Evolutionary conservation across 2,888 invertebrate species (phyloP).

Genomic region (Dioctria rufipes): DNA sequence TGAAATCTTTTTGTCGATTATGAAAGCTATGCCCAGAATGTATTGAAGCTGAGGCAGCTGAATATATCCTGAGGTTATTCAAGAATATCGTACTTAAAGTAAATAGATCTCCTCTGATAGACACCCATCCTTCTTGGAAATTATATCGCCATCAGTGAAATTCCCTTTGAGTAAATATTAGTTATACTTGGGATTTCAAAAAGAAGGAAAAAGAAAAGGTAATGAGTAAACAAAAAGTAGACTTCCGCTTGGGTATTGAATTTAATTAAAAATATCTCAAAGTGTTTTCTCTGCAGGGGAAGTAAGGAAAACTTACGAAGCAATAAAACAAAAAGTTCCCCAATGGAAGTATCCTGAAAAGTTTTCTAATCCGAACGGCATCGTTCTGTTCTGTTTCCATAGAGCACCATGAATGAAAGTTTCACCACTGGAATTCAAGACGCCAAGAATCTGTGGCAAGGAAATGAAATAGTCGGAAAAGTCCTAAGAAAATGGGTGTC

Average conservation of each 20-base stretch:
- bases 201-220: not conserved
- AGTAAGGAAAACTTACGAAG: conserved; percentile 13
- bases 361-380: not conserved
- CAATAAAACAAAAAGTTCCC: not conserved
- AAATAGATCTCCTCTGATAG: too few species aligned
- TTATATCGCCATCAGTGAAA: not conserved
- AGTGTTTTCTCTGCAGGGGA: not conserved
- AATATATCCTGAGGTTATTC: not conserved
- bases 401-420: not conserved
- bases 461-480: conserved; percentile 20
- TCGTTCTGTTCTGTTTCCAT: not conserved
- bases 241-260: not conserved
- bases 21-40: not conserved
- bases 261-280: conserved; percentile 34
- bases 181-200: not conserved
- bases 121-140: not conserved
- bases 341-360: not conserved
- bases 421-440: conserved; percentile 6
- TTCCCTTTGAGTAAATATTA: not conserved
- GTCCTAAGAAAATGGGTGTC: conserved; percentile 8
- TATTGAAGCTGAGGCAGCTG: not conserved
- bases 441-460: conserved; percentile 7
- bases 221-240: not conserved
- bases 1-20: conserved; percentile 13
- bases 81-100: too few species aligned